Conservation (phyloP, 2,113 vertebrate genomes). For the Cygnus atratus region DNA sequence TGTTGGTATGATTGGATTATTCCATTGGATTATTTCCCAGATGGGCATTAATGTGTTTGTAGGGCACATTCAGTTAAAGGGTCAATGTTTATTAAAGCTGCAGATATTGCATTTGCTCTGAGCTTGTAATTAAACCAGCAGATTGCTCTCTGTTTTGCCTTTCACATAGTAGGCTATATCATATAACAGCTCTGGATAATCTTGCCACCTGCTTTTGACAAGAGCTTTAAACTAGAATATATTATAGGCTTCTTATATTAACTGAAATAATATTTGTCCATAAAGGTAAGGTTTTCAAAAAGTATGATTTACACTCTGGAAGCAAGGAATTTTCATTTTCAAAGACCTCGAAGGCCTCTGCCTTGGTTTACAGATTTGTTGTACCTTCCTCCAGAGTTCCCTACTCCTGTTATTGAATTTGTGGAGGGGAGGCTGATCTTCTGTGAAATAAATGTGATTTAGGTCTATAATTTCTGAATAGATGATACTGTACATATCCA, state of each 20-base stretch:
- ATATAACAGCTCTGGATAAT: slow-evolving; percentile 66
- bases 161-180: slow-evolving; percentile 36
- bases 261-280: slow-evolving; percentile 45
- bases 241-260: slow-evolving; percentile 31
- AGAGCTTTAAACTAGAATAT: slow-evolving; percentile 61
- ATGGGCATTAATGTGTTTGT: slow-evolving; percentile 74
- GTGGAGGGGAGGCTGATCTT: background rate
- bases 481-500: background rate
- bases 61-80: slow-evolving; percentile 59
- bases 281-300: slow-evolving; percentile 42
- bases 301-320: slow-evolving; percentile 52
- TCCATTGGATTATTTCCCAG: slow-evolving; percentile 75
- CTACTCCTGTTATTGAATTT: background rate
- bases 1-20: slow-evolving; percentile 69
- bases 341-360: background rate
- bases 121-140: slow-evolving; percentile 72
- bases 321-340: slow-evolving; percentile 41
- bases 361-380: background rate
- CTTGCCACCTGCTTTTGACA: slow-evolving; percentile 67
- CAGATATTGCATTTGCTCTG: slow-evolving; percentile 63
- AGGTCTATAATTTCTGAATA: background rate
- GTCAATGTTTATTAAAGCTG: slow-evolving; percentile 67
- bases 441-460: background rate
- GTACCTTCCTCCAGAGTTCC: background rate
- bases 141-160: slow-evolving; percentile 64